Evolutionary conservation across 2,888 invertebrate species (phyloP).

Genomic region (Monopis laevigella): DNA sequence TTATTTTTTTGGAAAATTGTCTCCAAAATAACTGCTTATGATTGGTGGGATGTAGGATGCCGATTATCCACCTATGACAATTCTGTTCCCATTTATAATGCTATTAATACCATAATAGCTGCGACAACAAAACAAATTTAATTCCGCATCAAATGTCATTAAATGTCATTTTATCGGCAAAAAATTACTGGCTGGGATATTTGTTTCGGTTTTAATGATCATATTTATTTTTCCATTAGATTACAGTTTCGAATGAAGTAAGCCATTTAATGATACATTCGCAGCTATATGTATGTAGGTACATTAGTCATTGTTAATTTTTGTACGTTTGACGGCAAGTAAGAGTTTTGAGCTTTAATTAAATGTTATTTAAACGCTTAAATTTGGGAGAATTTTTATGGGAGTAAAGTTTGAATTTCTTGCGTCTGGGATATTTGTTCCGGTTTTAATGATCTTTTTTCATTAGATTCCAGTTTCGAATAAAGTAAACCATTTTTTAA

Average conservation of each 20-base stretch:
- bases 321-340: no score
- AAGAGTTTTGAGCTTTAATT: no score
- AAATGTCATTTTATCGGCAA: constrained; percentile 53
- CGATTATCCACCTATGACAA: constrained; percentile 46
- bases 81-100: constrained; percentile 55
- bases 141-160: constrained; percentile 51
- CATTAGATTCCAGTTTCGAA: constrained; percentile 30
- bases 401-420: no score
- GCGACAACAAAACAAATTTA: constrained; percentile 35
- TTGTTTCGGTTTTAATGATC: constrained; percentile 34
- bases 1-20: constrained; percentile 27
- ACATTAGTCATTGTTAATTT: constrained; percentile 5
- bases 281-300: background rate
- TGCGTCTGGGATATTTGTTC: constrained; percentile 26
- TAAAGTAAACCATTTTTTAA: background rate
- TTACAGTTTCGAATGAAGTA: constrained; percentile 12
- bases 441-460: constrained; percentile 35
- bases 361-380: no score
- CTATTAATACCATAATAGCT: constrained; percentile 57
- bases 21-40: constrained; percentile 24
- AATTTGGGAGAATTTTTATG: no score
- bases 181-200: constrained; percentile 25
- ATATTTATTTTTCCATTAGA: constrained; percentile 52
- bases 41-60: constrained; percentile 33
- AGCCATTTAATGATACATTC: constrained; percentile 6